Evolutionary conservation across 2,888 invertebrate genomes (phyloP).

Genomic region (Teleiodes luculella): DNA sequence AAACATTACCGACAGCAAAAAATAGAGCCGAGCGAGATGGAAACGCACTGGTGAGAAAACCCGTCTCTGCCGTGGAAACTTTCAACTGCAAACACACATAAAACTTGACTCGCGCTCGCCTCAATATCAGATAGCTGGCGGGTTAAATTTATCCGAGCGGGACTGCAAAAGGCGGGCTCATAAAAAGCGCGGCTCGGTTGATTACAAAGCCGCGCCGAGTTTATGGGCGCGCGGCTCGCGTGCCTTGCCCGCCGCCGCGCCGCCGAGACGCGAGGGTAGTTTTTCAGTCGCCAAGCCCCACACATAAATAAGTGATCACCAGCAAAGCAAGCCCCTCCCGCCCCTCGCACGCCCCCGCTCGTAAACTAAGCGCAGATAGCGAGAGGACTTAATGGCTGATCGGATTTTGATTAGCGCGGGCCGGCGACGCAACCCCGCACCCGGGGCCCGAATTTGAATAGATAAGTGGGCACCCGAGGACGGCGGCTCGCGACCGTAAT

Average conservation of each 20-base stretch:
- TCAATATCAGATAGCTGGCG: slow-evolving; percentile 59
- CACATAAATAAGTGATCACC: slow-evolving; percentile 75
- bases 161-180: slow-evolving; percentile 64
- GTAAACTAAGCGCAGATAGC: slow-evolving; percentile 78
- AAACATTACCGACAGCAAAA: slow-evolving; percentile 33
- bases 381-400: slow-evolving; percentile 78
- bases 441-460: slow-evolving; percentile 76
- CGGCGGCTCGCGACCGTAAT: slow-evolving; percentile 75
- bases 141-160: slow-evolving; percentile 64
- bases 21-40: slow-evolving; percentile 18
- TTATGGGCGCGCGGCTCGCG: slow-evolving; percentile 56
- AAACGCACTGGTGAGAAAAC: slow-evolving; percentile 15
- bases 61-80: slow-evolving; percentile 11
- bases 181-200: slow-evolving; percentile 72
- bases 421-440: slow-evolving; percentile 71
- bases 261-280: slow-evolving; percentile 64
- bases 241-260: slow-evolving; percentile 41
- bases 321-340: slow-evolving; percentile 38
- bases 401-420: slow-evolving; percentile 78
- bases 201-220: slow-evolving; percentile 66
- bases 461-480: slow-evolving; percentile 76
- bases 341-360: slow-evolving; percentile 51
- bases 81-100: slow-evolving; percentile 18
- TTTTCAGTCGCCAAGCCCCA: slow-evolving; percentile 66
- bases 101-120: slow-evolving; percentile 25